A percentile compares a stretch with the other conserved stretches of the same genome.
Evolutionary conservation across 2,797 vertebrate genomes (phyloP).

Genomic region (Diplodus sargus): DNA sequence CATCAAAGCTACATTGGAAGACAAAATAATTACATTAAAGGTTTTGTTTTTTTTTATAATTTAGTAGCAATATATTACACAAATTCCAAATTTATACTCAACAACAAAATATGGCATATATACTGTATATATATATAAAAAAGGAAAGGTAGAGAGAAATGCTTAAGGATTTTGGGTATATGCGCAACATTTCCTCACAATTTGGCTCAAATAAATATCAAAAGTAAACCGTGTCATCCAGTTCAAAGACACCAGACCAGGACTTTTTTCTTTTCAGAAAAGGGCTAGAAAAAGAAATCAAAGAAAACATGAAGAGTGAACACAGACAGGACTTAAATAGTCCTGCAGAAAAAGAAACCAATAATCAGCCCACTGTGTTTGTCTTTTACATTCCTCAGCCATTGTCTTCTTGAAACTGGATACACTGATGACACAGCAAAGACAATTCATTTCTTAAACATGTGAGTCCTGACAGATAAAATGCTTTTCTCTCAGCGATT

Average conservation of each 20-base stretch:
- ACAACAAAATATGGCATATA: conserved; percentile 77
- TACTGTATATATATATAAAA: conserved; percentile 64
- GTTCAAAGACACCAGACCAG: conserved; percentile 74
- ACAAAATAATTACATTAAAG: conserved; percentile 86
- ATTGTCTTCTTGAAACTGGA: conserved; percentile 53
- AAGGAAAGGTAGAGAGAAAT: conserved; percentile 74
- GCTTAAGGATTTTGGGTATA: conserved; percentile 79
- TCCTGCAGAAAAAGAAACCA: conserved; percentile 58
- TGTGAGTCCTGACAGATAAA: conserved; percentile 51
- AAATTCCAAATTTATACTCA: conserved; percentile 87
- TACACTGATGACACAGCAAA: conserved; percentile 55
- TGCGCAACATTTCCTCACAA: conserved; percentile 76
- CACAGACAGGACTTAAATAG: conserved; percentile 57
- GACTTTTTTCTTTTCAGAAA: conserved; percentile 57
- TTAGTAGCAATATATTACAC: conserved; percentile 90
- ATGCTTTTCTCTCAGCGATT: conserved; percentile 48
- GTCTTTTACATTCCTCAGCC: conserved; percentile 72
- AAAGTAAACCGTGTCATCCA: conserved; percentile 82
- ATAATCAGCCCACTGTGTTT: conserved; percentile 55
- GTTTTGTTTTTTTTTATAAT: conserved; percentile 83
- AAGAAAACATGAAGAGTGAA: conserved; percentile 58
- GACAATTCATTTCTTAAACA: conserved; percentile 44
- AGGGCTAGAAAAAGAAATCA: conserved; percentile 61
- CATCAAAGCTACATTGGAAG: conserved; percentile 88
- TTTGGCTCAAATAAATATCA: conserved; percentile 90